Base-by-base conservation (phyloP, 2,797 vertebrate species). In the Gallinago nigripennis region DNA sequence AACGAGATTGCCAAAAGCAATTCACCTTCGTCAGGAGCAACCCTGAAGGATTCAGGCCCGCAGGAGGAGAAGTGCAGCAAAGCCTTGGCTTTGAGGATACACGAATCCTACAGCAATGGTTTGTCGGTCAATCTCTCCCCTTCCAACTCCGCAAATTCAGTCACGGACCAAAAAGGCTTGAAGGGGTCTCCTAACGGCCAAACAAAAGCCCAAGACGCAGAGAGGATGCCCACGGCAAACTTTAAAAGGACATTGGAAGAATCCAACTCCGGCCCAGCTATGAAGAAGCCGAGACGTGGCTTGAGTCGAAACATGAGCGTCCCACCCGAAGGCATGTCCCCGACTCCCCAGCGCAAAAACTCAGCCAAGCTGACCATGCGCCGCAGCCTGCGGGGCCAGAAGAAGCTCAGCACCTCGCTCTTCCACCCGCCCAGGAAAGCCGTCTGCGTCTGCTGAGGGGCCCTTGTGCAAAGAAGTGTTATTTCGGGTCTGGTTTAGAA, bases 341-440 rank as follows among this genome's bases (percentile, higher is more conserved):
- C 95, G 15, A 46, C 96, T 1, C 89, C 98, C 0, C 98, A 98
- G 43, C 98, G 98, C 84, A 98, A 97, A 72, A 98, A 97, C 66
- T 80, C 96, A 0, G 97, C 94, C 78, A 97, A 97, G 88, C 97
- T 97, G 5, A 97, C 97, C 1, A 97, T 99, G 95, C 97, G 98
- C 35, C 98, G 98, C 39, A 98, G 98, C 78, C 98, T 98, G 37
- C 98, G 99, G 94, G 98, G 98, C 41, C 99, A 99, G 97, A 99
- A 98, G 96, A 99, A 99, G 92, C 98, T 98, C 11, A 97, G 98
- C 60, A 97, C 96, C 8, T 97, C 98, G 0, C 98, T 99, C 71
- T 98, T 99, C 76, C 99, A 99, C 50, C 98, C 98, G 76, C 98
- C 99, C 72, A 94, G 98, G 79, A 99, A 99, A 92, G 98, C 99